Evolutionary conservation across 1,140 invertebrate genomes (phyloP).

Genomic region (Caenorhabditis briggsae): DNA sequence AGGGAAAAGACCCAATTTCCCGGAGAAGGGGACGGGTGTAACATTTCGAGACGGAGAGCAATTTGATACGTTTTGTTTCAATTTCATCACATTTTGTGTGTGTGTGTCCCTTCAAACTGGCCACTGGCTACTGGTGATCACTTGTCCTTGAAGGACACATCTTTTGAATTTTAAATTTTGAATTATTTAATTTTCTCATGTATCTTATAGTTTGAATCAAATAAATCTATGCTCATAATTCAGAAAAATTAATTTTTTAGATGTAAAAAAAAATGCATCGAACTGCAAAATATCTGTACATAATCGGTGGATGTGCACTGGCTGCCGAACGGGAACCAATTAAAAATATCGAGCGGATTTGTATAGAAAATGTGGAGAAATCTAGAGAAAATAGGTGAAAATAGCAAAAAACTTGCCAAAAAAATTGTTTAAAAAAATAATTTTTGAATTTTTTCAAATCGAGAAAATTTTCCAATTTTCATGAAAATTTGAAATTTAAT

Average conservation of each 20-base stretch:
- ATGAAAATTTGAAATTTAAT: no score
- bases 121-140: no score
- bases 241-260: no score
- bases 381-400: background rate
- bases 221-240: background rate
- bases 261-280: slow-evolving; percentile 7
- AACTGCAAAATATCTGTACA: slow-evolving; percentile 18
- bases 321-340: slow-evolving; percentile 26
- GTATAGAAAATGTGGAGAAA: background rate
- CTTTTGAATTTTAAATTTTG: no score
- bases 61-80: slow-evolving; percentile 50
- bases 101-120: background rate
- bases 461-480: no score
- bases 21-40: background rate
- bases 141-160: background rate
- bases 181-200: no score
- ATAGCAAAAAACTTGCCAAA: no score
- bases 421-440: no score
- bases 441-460: no score
- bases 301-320: slow-evolving; percentile 46
- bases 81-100: background rate
- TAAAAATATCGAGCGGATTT: background rate
- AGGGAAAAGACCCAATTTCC: background rate
- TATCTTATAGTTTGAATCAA: no score
- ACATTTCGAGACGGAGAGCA: slow-evolving; percentile 25